phyloP scores from a whole-genome alignment of 2,888 invertebrate species.

The Magallana nippona region DNA sequence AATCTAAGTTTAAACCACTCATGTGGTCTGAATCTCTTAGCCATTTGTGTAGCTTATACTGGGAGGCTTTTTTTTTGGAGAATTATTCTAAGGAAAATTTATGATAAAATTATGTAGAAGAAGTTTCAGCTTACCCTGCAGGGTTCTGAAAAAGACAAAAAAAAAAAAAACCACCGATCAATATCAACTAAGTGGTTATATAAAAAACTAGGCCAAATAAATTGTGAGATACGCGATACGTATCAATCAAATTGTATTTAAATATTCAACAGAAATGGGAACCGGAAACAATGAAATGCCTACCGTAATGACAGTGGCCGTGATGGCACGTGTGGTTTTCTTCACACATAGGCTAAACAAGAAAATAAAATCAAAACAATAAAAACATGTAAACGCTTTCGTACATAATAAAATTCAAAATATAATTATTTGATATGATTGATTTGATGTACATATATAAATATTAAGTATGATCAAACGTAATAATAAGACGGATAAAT shows the following conservation, averaged over 20 bases:
- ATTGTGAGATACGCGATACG: too few species aligned
- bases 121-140: background rate
- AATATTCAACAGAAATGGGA: background rate
- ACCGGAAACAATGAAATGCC: background rate
- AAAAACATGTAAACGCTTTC: background rate
- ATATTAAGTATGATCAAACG: too few species aligned
- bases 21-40: too few species aligned
- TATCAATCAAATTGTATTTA: background rate
- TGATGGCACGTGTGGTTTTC: conserved; percentile 1
- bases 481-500: too few species aligned
- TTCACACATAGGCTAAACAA: conserved; percentile 9
- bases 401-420: background rate
- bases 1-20: too few species aligned
- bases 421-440: background rate
- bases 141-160: background rate
- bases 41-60: too few species aligned
- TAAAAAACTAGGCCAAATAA: too few species aligned
- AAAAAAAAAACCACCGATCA: background rate
- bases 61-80: too few species aligned
- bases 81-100: too few species aligned
- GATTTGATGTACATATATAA: too few species aligned
- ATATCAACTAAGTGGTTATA: too few species aligned
- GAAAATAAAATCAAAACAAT: background rate
- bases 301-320: conserved; percentile 24
- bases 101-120: too few species aligned